These are phyloP conservation scores for Phlogophora meticulosa DNA, from an alignment of 2,888 invertebrate genomes.

Conservation along the genomic window DNA sequence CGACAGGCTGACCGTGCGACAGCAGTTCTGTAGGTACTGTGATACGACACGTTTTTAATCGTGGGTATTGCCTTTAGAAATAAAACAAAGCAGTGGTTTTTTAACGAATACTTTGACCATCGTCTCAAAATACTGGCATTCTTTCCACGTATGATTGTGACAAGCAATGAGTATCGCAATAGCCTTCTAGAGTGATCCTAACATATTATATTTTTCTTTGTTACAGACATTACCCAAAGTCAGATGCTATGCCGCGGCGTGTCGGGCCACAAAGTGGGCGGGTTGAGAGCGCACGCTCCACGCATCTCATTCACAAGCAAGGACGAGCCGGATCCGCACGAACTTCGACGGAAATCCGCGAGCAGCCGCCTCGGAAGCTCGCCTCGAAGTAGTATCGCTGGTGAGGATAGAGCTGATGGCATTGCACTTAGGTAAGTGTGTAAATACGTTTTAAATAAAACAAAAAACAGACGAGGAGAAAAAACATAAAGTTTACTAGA, in stretches of 20 bases:
- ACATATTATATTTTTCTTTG: constrained; percentile 44
- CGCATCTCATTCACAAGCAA: constrained; percentile 87
- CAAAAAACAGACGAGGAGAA: too few relatives aligned
- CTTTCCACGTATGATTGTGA: too few relatives aligned
- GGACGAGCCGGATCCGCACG: constrained; percentile 81
- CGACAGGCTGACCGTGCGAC: too few relatives aligned
- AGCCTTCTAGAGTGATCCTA: not conserved
- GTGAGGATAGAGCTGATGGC: constrained; percentile 89
- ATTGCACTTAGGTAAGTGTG: constrained; percentile 91
- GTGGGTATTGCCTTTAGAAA: too few relatives aligned
- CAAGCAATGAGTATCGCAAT: too few relatives aligned
- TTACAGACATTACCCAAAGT: constrained; percentile 84
- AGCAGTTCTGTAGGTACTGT: too few relatives aligned
- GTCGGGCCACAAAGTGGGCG: constrained; percentile 84
- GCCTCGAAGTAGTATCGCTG: constrained; percentile 87
- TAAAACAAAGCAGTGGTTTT: too few relatives aligned
- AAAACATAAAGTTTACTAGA: too few relatives aligned
- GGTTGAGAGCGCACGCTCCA: constrained; percentile 85
- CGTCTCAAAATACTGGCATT: too few relatives aligned
- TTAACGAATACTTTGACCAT: too few relatives aligned
- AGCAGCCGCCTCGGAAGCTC: constrained; percentile 87
- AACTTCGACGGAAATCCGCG: constrained; percentile 85
- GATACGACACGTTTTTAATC: too few relatives aligned
- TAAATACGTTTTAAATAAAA: not conserved
- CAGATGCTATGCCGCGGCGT: constrained; percentile 87